phyloP scores from a whole-genome alignment of 2,797 vertebrate genomes.

The Glossophaga mutica region DNA sequence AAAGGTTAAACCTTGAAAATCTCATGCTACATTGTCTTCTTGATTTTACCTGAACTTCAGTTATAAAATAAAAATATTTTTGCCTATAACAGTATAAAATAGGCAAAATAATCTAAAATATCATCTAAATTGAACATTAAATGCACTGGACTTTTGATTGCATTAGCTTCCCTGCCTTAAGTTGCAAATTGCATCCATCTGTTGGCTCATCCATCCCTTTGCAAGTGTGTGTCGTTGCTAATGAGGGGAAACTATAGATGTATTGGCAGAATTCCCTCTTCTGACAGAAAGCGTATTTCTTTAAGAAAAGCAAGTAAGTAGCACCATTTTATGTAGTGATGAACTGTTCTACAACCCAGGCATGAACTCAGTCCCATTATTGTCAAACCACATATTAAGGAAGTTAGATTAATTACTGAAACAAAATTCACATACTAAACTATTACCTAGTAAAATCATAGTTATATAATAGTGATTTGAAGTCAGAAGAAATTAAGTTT shows the following conservation, averaged over 20 bases:
- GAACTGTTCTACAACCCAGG: not conserved
- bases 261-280: conserved; percentile 9
- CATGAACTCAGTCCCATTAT: not conserved
- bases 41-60: not conserved
- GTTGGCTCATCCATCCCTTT: not conserved
- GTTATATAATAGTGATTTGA: not conserved
- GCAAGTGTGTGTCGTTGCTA: not conserved
- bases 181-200: not conserved
- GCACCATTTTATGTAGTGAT: not conserved
- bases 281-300: not conserved
- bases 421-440: conserved; percentile 2
- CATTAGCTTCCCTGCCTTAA: not conserved
- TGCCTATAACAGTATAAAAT: not conserved
- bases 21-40: not conserved
- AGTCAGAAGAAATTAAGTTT: not conserved
- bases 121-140: not conserved
- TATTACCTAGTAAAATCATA: not conserved
- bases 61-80: conserved; percentile 15
- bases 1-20: not conserved
- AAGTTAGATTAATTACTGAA: conserved; percentile 6
- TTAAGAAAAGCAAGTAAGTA: not conserved
- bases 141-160: not conserved
- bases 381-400: not conserved
- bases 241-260: not conserved
- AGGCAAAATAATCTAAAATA: not conserved